These are phyloP conservation scores for Cyrtonyx montezumae DNA, from an alignment of 2,113 vertebrate genomes.

Conservation along the genomic window DNA sequence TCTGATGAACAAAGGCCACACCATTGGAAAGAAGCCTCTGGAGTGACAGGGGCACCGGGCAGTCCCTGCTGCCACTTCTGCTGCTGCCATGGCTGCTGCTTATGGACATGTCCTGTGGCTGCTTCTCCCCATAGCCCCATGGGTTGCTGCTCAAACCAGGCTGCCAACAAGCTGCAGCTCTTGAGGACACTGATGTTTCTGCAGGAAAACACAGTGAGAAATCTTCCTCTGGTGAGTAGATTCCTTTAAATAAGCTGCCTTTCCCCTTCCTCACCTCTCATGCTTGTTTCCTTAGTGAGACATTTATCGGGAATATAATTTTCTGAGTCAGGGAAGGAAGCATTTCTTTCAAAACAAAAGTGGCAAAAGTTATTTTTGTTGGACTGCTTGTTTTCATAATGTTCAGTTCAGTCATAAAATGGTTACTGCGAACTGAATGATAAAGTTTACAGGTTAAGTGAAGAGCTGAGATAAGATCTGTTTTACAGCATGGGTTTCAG, in stretches of 20 bases:
- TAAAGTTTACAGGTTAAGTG: background rate
- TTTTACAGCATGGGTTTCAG: background rate
- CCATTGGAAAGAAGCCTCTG: background rate
- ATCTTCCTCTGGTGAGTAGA: conserved; percentile 64
- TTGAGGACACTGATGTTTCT: conserved; percentile 17
- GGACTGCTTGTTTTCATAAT: background rate
- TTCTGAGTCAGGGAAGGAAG: background rate
- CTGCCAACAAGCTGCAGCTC: conserved; percentile 1
- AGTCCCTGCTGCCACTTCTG: conserved; percentile 3
- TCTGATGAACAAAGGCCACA: background rate
- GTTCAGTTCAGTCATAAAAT: background rate
- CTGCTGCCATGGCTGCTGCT: conserved; percentile 1
- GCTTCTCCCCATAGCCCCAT: background rate
- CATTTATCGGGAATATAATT: background rate
- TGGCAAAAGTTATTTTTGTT: background rate
- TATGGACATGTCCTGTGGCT: background rate
- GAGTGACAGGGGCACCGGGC: background rate
- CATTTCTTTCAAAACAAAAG: background rate
- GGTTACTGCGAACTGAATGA: background rate
- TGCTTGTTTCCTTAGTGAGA: background rate
- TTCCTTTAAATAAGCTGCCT: background rate
- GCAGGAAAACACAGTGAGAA: background rate
- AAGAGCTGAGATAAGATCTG: background rate
- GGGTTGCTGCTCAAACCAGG: background rate
- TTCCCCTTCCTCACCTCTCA: background rate